phyloP scores from a whole-genome alignment of 92 coral and sea anemone genomes.

The Zoanthus sociatus region DNA sequence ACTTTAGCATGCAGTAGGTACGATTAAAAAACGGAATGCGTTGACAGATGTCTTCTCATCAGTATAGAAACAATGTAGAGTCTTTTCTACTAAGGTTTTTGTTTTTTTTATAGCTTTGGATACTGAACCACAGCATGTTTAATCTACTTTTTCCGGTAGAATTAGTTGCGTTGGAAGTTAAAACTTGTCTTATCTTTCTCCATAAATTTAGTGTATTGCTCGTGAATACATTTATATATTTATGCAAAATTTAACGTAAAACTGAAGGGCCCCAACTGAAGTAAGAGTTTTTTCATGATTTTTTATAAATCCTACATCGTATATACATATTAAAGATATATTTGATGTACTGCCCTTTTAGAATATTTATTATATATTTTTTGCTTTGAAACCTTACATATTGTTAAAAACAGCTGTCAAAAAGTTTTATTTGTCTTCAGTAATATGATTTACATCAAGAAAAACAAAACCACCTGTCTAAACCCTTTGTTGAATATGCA shows the following conservation, averaged over 20 bases:
- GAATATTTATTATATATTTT: background rate
- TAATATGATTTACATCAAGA: too few relatives aligned
- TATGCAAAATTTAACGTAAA: background rate
- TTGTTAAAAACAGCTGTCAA: background rate
- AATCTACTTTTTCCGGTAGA: background rate
- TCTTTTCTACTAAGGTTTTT: background rate
- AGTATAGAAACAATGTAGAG: background rate
- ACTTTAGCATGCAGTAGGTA: background rate
- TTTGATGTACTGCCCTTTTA: background rate
- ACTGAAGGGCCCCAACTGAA: too few relatives aligned
- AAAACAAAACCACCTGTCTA: too few relatives aligned
- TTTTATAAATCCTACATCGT: background rate
- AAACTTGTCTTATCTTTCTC: background rate
- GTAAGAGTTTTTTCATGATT: background rate
- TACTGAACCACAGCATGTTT: background rate
- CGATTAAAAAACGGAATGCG: background rate
- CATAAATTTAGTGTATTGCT: background rate
- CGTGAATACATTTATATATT: background rate
- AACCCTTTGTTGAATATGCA: too few relatives aligned
- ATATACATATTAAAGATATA: background rate
- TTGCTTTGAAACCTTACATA: background rate
- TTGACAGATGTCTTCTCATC: slow-evolving; percentile 2
- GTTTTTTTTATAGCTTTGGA: background rate
- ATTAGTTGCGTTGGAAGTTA: background rate
- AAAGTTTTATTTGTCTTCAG: background rate